These are phyloP conservation scores for Euglossa dilemma DNA, from an alignment of 1,140 invertebrate species.

Conservation along the genomic window DNA sequence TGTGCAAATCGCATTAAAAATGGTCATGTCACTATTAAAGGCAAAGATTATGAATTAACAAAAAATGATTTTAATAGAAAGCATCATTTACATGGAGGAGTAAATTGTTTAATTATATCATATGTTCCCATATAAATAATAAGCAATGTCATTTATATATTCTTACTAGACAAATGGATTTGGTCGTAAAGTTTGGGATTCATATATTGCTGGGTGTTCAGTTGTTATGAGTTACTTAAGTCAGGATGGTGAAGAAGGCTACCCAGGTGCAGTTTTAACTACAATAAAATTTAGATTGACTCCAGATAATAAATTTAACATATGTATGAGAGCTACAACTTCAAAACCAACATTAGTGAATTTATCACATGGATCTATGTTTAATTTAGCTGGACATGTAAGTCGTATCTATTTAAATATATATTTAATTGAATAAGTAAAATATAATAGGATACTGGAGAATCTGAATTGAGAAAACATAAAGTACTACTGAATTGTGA, in stretches of 20 bases:
- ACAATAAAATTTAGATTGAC: slow-evolving; percentile 89
- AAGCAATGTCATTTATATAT: not conserved
- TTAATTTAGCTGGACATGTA: slow-evolving; percentile 93
- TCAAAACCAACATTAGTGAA: slow-evolving; percentile 92
- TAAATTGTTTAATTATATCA: slow-evolving; percentile 62
- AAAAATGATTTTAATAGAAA: slow-evolving; percentile 86
- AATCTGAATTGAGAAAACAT: slow-evolving; percentile 87
- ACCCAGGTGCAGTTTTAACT: slow-evolving; percentile 88
- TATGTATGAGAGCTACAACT: slow-evolving; percentile 88
- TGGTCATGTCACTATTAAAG: slow-evolving; percentile 87
- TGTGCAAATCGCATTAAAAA: slow-evolving; percentile 92
- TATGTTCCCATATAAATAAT: not conserved
- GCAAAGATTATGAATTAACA: slow-evolving; percentile 86
- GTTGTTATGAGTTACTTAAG: slow-evolving; percentile 89
- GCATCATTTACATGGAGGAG: slow-evolving; percentile 93
- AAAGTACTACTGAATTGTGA: slow-evolving; percentile 88
- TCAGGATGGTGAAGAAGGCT: slow-evolving; percentile 92
- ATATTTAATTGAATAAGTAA: not conserved
- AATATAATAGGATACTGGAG: slow-evolving; percentile 66
- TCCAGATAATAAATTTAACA: slow-evolving; percentile 87
- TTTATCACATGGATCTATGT: slow-evolving; percentile 95
- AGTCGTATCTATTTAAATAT: slow-evolving; percentile 61
- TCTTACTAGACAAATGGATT: slow-evolving; percentile 68
- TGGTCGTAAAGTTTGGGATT: slow-evolving; percentile 78
- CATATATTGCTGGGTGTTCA: slow-evolving; percentile 80